These are phyloP conservation scores for Forbesichthys papilliferus DNA, from an alignment of 2,113 vertebrate species.

Conservation along the genomic window DNA sequence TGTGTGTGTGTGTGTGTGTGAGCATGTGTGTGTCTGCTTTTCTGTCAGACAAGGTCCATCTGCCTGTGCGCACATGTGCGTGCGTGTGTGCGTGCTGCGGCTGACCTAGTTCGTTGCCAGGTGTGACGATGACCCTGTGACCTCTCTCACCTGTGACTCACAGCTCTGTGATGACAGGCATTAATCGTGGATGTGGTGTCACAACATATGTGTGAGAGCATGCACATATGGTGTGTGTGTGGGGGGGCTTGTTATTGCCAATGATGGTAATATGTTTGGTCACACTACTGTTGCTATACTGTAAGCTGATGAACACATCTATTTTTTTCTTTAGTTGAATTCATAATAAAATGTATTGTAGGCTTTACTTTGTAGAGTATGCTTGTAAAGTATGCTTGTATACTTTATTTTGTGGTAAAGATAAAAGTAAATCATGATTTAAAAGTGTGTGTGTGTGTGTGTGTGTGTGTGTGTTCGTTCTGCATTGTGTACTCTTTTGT, in stretches of 20 bases:
- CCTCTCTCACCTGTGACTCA: background rate
- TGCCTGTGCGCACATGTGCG: background rate
- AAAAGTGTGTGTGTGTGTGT: background rate
- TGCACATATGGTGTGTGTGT: background rate
- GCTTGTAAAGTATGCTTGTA: no score
- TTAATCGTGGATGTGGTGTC: background rate
- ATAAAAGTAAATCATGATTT: no score
- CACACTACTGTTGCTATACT: no score
- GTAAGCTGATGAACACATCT: no score
- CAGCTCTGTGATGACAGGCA: background rate
- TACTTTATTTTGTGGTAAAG: no score
- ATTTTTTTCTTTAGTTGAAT: no score
- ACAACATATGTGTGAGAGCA: background rate
- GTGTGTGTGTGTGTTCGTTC: background rate
- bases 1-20: conserved; percentile 2
- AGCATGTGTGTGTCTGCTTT: background rate
- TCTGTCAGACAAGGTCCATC: background rate
- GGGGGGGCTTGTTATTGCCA: no score
- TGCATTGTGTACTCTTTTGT: no score
- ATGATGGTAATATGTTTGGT: no score
- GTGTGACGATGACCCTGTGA: background rate
- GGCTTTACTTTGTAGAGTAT: no score
- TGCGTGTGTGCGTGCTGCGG: background rate
- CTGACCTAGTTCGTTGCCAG: background rate
- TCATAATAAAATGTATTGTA: background rate